A percentile compares a stretch with the other conserved stretches of the same genome.
These are phyloP conservation scores for Brachionus rotundiformis DNA, from an alignment of 1,140 invertebrate genomes.

Conservation along the genomic window DNA sequence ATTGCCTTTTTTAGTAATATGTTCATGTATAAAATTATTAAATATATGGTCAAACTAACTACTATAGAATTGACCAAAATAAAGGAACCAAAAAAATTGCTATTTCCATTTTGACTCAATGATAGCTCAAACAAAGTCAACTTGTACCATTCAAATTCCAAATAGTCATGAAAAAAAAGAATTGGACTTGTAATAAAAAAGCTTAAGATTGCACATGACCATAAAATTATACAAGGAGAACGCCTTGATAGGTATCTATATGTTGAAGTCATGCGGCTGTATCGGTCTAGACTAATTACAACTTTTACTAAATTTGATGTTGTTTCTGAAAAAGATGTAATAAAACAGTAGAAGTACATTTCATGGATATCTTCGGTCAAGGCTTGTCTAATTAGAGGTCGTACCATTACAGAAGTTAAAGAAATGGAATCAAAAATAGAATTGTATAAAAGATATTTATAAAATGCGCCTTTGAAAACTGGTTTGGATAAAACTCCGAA, in stretches of 20 bases:
- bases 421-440: slow-evolving; percentile 12
- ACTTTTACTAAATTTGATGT: background rate
- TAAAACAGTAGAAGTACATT: slow-evolving; percentile 24
- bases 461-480: slow-evolving; percentile 25
- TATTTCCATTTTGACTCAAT: background rate
- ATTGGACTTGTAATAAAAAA: background rate
- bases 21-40: background rate
- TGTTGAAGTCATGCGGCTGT: slow-evolving; percentile 4
- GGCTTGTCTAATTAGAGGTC: background rate
- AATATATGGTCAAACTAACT: background rate
- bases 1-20: background rate
- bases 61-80: background rate
- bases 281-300: slow-evolving; percentile 2
- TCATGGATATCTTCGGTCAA: slow-evolving; percentile 35
- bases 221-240: background rate
- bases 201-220: background rate
- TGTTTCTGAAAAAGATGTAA: background rate
- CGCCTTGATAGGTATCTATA: background rate
- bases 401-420: background rate
- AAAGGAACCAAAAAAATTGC: background rate
- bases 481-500: slow-evolving; percentile 8
- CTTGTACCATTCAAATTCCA: slow-evolving; percentile 45
- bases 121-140: slow-evolving; percentile 4
- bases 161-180: slow-evolving; percentile 23
- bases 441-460: background rate